Base-by-base conservation (phyloP, 2,113 vertebrate genomes). In the Oxyruncus cristatus region DNA sequence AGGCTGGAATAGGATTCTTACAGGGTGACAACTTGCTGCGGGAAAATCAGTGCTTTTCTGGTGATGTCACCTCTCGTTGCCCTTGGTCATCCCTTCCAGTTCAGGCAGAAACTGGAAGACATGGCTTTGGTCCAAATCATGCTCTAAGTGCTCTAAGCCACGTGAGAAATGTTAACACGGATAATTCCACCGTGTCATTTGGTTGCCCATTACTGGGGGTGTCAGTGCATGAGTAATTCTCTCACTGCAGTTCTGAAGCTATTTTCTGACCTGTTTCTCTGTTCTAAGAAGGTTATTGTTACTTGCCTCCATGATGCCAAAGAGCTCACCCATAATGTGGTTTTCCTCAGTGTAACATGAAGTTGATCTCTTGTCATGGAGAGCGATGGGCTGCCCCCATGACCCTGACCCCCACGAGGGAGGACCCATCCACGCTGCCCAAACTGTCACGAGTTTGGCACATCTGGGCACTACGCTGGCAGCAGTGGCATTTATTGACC, bases 211-310 rank as follows among this genome's bases (percentile, higher is more conserved):
- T 58, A 4, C 42, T 8, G 19, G 32, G 46, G 18, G 42, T 27
- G 42, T 8, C 20, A 1, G 7, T n/a, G 47, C 50, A 37, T 3
- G 3, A 44, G n/a, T 28, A 4, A 21, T 44, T 53, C 46, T 61
- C 61, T 9, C 10, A 1, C 70, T 0, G 0, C 9, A 1, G 12
- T 35, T 71, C 63, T 35, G 24, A 79, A 56, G 6, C 41, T 2
- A 4, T 44, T 65, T 47, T 12, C 55, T 41, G 77, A 15, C 41
- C 67, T 6, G 10, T 27, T 73, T 46, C 35, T 22, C 16, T 21
- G 14, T 62, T 66, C 46, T 37, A 20, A 3, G 4, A 30, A 26
- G 56, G 37, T 22, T 28, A 30, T 27, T n/a, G 3, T 44, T 12
- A 4, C 73, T 35, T 21, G 13, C 12, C 30, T 44, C 41, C 30